These are phyloP conservation scores for Candoia aspera DNA, from an alignment of 2,113 vertebrate genomes.

Conservation along the genomic window DNA sequence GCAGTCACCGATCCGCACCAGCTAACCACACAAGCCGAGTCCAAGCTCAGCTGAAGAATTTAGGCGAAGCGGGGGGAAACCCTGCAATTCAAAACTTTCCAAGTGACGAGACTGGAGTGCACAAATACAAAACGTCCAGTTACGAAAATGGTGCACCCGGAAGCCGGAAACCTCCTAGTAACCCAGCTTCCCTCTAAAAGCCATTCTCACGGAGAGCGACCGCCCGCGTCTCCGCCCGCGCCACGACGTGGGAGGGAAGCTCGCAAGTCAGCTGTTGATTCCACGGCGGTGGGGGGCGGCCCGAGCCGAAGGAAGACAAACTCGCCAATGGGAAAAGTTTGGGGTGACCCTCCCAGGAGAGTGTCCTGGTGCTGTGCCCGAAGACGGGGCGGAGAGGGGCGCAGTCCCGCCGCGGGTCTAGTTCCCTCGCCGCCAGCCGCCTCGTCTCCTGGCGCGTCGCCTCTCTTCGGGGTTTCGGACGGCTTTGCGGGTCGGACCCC, in stretches of 20 bases:
- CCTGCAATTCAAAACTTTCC: background rate
- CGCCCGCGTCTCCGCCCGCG: background rate
- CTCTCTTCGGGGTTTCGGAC: background rate
- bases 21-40: background rate
- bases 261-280: background rate
- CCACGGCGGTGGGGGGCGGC: background rate
- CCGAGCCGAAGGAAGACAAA: background rate
- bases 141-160: accelerated
- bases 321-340: background rate
- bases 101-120: background rate
- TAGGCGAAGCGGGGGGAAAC: background rate
- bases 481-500: background rate
- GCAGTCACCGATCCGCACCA: background rate
- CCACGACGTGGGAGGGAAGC: background rate
- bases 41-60: background rate
- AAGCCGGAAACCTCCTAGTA: background rate
- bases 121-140: background rate
- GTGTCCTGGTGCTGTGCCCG: background rate
- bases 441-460: background rate
- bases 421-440: background rate
- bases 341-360: background rate
- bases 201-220: background rate
- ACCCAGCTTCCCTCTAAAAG: background rate
- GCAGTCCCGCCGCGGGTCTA: background rate
- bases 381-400: background rate